These are phyloP conservation scores for Otus sunia DNA, from an alignment of 2,113 vertebrate species.

Conservation along the genomic window DNA sequence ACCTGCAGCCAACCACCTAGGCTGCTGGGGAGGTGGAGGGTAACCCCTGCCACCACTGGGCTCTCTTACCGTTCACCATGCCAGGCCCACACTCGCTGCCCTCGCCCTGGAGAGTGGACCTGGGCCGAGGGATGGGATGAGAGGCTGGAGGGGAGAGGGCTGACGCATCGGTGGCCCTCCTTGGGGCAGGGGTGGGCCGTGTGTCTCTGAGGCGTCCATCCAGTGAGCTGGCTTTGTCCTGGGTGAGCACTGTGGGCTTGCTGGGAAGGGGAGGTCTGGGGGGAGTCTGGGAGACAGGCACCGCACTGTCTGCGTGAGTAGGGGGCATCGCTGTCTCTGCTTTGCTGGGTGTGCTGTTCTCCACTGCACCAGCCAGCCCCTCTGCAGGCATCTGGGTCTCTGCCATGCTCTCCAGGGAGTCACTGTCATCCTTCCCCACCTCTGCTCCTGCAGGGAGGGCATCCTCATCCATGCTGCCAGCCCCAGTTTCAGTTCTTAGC, in stretches of 20 bases:
- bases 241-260: conserved; percentile 43
- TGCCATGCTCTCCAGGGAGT: neutral
- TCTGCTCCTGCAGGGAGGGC: neutral
- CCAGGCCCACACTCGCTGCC: conserved; percentile 24
- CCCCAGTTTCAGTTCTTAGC: conserved; percentile 1
- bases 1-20: neutral
- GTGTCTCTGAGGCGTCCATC: conserved; percentile 15
- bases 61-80: conserved; percentile 73
- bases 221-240: conserved; percentile 46
- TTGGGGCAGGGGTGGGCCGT: conserved; percentile 76
- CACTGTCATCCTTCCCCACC: neutral
- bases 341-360: neutral
- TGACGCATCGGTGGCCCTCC: conserved; percentile 44
- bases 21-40: neutral
- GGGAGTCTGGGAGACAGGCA: conserved; percentile 5
- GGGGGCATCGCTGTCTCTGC: neutral
- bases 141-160: conserved; percentile 24
- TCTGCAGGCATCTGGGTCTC: neutral
- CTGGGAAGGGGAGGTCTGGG: conserved; percentile 68
- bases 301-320: neutral
- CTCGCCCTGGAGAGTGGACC: conserved; percentile 64
- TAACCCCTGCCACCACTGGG: neutral
- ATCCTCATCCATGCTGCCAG: neutral
- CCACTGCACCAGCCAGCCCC: neutral
- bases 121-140: conserved; percentile 69